Evolutionary conservation across 1,140 invertebrate genomes (phyloP).

Genomic region (Vollenhovia emeryi): DNA sequence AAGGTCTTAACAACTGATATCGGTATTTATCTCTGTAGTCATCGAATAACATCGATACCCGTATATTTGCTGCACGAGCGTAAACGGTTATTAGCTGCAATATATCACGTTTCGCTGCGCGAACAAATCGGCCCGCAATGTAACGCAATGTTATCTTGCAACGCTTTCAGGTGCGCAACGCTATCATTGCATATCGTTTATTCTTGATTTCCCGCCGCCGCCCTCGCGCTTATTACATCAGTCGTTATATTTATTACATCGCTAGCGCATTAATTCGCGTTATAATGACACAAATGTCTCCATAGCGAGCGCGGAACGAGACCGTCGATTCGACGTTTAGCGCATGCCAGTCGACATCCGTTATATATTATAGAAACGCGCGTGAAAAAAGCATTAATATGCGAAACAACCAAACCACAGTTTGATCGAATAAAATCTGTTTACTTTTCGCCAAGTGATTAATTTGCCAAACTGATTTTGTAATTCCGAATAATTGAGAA

Average conservation of each 20-base stretch:
- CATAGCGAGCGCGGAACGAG: not conserved
- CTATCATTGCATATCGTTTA: constrained; percentile 46
- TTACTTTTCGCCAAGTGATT: constrained; percentile 6
- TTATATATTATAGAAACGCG: not conserved
- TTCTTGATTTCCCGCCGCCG: constrained; percentile 39
- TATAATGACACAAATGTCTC: constrained; percentile 28
- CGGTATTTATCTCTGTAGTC: constrained; percentile 17
- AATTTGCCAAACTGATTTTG: not conserved
- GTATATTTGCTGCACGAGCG: constrained; percentile 18
- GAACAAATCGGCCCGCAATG: constrained; percentile 24
- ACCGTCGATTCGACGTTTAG: not conserved
- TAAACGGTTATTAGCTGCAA: constrained; percentile 45
- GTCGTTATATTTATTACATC: constrained; percentile 38
- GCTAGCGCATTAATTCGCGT: constrained; percentile 16
- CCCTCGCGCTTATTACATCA: constrained; percentile 6
- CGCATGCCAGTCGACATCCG: not conserved
- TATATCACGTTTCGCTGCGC: constrained; percentile 37
- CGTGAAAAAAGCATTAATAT: not conserved
- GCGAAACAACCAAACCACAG: not conserved
- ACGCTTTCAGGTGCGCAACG: constrained; percentile 36
- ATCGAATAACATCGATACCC: constrained; percentile 32
- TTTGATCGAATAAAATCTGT: not conserved
- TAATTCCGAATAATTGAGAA: constrained; percentile 2
- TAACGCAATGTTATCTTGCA: constrained; percentile 45
- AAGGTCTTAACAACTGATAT: constrained; percentile 26